Percentiles rank a stretch among this genome's conserved stretches.
Evolutionary conservation across 2,797 vertebrate species (phyloP).

Genomic region (Antrozous pallidus): DNA sequence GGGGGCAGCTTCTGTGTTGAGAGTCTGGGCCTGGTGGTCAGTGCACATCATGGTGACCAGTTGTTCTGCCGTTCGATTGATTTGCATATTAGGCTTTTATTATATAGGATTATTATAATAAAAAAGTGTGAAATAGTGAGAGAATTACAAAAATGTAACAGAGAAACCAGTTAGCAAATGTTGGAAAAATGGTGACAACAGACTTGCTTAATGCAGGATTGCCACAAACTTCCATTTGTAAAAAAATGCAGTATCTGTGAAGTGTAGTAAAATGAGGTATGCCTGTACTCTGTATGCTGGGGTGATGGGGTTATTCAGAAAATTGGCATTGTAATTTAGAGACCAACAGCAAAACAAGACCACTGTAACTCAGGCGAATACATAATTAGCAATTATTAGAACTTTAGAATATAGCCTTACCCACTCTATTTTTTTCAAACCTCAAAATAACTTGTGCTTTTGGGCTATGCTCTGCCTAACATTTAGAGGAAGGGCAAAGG

Average conservation of each 20-base stretch:
- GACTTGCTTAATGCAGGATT: too few relatives aligned
- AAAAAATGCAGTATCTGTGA: neutral
- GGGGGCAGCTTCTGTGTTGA: too few relatives aligned
- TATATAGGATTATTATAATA: neutral
- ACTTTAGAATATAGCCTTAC: conserved; percentile 6
- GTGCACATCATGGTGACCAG: too few relatives aligned
- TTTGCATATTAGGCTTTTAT: too few relatives aligned
- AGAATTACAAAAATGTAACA: neutral
- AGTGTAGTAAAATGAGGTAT: neutral
- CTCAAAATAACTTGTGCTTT: conserved; percentile 26
- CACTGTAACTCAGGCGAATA: neutral
- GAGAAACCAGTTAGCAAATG: neutral
- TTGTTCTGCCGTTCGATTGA: too few relatives aligned
- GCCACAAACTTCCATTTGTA: neutral
- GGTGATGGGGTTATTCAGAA: neutral
- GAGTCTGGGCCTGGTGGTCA: too few relatives aligned
- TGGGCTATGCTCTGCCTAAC: neutral
- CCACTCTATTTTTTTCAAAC: neutral
- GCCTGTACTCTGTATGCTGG: neutral
- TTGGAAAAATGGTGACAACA: neutral
- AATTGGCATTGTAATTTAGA: neutral
- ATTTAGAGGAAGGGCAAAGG: neutral
- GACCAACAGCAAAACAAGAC: neutral
- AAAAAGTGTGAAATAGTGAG: neutral
- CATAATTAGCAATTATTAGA: neutral